A percentile compares a stretch with the other conserved stretches of the same genome.
Conservation (phyloP, 1,140 invertebrate genomes). For the Stenopsyche tienmushanensis region DNA sequence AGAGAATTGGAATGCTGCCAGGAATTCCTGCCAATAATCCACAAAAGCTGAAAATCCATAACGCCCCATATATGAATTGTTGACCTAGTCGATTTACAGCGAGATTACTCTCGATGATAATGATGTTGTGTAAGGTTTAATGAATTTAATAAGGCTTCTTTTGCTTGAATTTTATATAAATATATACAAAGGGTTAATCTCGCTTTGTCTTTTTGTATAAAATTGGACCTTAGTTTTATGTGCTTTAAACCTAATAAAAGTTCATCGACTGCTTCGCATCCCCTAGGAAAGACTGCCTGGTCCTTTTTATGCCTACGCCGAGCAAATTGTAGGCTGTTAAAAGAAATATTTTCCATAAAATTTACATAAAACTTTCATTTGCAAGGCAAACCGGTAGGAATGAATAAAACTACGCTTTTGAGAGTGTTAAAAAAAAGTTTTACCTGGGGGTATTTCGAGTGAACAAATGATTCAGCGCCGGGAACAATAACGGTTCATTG, state of each 20-base stretch:
- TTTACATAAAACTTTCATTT: constrained; percentile 37
- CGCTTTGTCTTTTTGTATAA: too few relatives aligned
- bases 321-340: constrained; percentile 12
- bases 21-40: constrained; percentile 24
- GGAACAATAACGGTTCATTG: constrained; percentile 11
- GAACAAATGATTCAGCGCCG: not conserved
- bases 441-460: not conserved
- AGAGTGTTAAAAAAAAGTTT: not conserved
- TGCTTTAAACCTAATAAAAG: too few relatives aligned
- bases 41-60: constrained; percentile 10
- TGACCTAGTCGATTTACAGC: not conserved
- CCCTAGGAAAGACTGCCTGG: too few relatives aligned
- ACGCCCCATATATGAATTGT: not conserved
- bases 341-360: constrained; percentile 28
- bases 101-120: too few relatives aligned
- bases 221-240: too few relatives aligned
- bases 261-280: too few relatives aligned
- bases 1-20: constrained; percentile 23
- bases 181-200: too few relatives aligned
- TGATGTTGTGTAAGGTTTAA: too few relatives aligned
- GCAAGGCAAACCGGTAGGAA: not conserved
- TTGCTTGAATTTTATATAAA: too few relatives aligned
- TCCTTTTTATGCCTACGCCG: not conserved
- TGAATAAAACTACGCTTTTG: not conserved
- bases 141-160: too few relatives aligned